Evolutionary conservation across 2,113 vertebrate species (phyloP).

Genomic region (Cheilinus undulatus): DNA sequence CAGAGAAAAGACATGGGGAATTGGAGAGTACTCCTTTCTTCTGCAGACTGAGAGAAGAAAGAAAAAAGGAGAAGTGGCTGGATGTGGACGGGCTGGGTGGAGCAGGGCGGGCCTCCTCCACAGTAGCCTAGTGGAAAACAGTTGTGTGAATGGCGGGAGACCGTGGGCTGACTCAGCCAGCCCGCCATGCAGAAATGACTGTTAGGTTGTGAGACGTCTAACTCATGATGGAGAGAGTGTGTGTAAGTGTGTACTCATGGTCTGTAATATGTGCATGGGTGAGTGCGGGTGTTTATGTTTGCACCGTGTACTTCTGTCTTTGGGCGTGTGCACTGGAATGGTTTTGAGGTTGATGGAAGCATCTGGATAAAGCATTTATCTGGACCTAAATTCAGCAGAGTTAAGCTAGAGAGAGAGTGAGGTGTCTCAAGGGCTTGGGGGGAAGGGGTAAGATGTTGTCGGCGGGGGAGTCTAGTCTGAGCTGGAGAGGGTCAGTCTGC

Average conservation of each 20-base stretch:
- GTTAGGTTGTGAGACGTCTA: slow-evolving; percentile 30
- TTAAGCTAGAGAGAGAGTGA: slow-evolving; percentile 2
- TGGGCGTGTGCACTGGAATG: slow-evolving; percentile 52
- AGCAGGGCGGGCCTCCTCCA: slow-evolving; percentile 65
- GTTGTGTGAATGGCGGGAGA: slow-evolving; percentile 45
- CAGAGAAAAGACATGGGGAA: not conserved
- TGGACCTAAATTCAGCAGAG: slow-evolving; percentile 24
- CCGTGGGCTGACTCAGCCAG: slow-evolving; percentile 70
- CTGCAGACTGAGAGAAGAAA: slow-evolving; percentile 36
- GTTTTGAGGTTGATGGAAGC: slow-evolving; percentile 63
- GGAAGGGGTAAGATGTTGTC: not conserved
- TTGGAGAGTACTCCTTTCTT: slow-evolving; percentile 4
- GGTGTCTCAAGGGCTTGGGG: slow-evolving; percentile 27
- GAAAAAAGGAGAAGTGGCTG: slow-evolving; percentile 21
- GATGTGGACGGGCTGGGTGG: slow-evolving; percentile 59
- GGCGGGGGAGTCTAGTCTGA: slow-evolving; percentile 36
- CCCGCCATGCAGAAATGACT: slow-evolving; percentile 19
- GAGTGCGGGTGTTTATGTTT: slow-evolving; percentile 62
- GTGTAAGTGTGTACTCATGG: slow-evolving; percentile 10
- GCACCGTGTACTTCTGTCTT: slow-evolving; percentile 42
- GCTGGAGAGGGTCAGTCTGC: slow-evolving; percentile 63
- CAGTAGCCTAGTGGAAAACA: slow-evolving; percentile 70
- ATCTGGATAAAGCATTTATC: slow-evolving; percentile 74
- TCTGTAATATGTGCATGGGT: slow-evolving; percentile 30
- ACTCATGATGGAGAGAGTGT: slow-evolving; percentile 22